Percentiles rank a stretch among this genome's conserved stretches.
Evolutionary conservation across 2,797 vertebrate species (phyloP).

Genomic region (Mormyrops attenuatus): DNA sequence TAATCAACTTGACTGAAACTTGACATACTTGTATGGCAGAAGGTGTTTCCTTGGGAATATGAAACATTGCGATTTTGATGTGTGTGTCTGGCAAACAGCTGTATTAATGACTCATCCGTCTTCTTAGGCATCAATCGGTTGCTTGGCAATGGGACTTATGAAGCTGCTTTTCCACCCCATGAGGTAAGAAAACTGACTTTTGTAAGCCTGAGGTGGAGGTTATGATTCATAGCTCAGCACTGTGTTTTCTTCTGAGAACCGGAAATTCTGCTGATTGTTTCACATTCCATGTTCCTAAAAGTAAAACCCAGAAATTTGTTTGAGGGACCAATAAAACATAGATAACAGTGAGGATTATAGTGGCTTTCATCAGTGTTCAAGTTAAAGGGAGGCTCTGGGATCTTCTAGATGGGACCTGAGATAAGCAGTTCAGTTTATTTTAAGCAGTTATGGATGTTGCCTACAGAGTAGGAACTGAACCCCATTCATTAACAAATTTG

Average conservation of each 20-base stretch:
- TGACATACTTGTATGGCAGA: neutral
- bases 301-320: neutral
- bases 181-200: slow-evolving; percentile 66
- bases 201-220: neutral
- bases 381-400: neutral
- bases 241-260: neutral
- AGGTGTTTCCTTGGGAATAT: neutral
- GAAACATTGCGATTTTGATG: neutral
- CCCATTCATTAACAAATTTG: neutral
- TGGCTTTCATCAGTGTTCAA: neutral
- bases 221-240: neutral
- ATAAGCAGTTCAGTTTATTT: neutral
- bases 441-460: neutral
- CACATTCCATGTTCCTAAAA: neutral
- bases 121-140: slow-evolving; percentile 84
- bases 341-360: neutral
- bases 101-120: neutral
- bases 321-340: neutral
- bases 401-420: neutral
- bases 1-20: neutral
- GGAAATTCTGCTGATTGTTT: neutral
- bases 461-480: neutral
- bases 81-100: neutral
- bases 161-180: slow-evolving; percentile 95
- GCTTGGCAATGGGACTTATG: slow-evolving; percentile 87